Evolutionary conservation across 2,113 vertebrate genomes (phyloP).

Genomic region (Corythaeola cristata): DNA sequence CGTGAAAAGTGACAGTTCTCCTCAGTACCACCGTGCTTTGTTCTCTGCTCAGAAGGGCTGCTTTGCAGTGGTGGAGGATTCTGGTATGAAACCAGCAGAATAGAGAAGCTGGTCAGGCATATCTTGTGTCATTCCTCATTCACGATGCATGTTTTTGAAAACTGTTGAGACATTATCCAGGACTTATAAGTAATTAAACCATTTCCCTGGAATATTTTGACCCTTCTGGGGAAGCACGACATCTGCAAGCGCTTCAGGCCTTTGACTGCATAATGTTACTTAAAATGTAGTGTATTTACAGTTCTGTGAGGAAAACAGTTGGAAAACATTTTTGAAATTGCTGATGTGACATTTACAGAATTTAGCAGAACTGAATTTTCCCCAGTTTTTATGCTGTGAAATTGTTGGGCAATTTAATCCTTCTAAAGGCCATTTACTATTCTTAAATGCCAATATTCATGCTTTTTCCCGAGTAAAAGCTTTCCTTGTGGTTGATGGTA

Average conservation of each 20-base stretch:
- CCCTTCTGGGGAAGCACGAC: neutral
- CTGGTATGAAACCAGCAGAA: neutral
- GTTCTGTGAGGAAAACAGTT: neutral
- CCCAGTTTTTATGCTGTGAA: neutral
- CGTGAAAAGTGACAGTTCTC: neutral
- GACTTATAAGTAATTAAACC: neutral
- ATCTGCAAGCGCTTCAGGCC: neutral
- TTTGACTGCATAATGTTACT: neutral
- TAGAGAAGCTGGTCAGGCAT: fast-evolving
- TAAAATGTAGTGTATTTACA: neutral
- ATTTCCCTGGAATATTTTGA: neutral
- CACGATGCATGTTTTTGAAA: neutral
- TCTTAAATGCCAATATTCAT: neutral
- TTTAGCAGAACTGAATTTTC: neutral
- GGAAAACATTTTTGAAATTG: neutral
- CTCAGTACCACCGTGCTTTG: neutral
- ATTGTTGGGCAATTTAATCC: neutral
- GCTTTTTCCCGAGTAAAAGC: neutral
- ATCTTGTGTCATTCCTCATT: neutral
- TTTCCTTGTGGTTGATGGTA: neutral
- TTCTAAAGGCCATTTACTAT: neutral
- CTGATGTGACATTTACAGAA: neutral
- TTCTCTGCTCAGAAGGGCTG: neutral
- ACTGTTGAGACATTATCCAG: neutral
- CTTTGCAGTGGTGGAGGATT: neutral